These are phyloP conservation scores for Anastatus disparis DNA, from an alignment of 1,140 invertebrate species.

Conservation along the genomic window DNA sequence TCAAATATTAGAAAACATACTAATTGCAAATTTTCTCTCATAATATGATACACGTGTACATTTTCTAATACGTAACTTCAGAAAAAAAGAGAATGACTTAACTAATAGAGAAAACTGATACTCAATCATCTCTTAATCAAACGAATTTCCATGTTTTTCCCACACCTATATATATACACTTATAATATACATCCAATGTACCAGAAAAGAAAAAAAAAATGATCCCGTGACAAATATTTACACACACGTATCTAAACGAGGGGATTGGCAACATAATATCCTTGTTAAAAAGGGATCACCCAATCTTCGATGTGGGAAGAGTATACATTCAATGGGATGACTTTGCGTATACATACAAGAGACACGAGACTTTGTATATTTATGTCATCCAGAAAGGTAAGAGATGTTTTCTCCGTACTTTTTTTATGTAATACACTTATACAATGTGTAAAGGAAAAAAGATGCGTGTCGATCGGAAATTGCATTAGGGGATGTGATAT, in stretches of 20 bases:
- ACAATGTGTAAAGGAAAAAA: not conserved
- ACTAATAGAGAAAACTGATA: conserved; percentile 10
- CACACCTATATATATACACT: not conserved
- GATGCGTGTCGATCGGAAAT: conserved; percentile 52
- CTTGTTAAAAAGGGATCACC: too few relatives aligned
- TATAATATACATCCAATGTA: too few relatives aligned
- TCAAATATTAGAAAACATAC: too few relatives aligned
- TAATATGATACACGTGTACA: not conserved
- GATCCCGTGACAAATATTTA: conserved; percentile 25
- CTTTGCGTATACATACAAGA: not conserved
- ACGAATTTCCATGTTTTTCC: conserved; percentile 35
- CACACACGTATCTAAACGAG: not conserved
- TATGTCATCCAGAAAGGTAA: conserved; percentile 44
- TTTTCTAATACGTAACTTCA: not conserved
- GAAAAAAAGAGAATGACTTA: not conserved
- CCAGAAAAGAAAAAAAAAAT: too few relatives aligned
- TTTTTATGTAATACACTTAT: not conserved
- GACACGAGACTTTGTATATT: not conserved
- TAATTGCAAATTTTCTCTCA: too few relatives aligned
- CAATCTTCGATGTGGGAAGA: conserved; percentile 26
- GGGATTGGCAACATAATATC: too few relatives aligned
- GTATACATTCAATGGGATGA: conserved; percentile 8
- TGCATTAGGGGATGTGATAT: conserved; percentile 49
- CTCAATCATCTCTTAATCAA: not conserved
- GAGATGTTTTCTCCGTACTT: conserved; percentile 35